phyloP scores from a whole-genome alignment of 1,140 invertebrate genomes.

The Helicoverpa armigera region DNA sequence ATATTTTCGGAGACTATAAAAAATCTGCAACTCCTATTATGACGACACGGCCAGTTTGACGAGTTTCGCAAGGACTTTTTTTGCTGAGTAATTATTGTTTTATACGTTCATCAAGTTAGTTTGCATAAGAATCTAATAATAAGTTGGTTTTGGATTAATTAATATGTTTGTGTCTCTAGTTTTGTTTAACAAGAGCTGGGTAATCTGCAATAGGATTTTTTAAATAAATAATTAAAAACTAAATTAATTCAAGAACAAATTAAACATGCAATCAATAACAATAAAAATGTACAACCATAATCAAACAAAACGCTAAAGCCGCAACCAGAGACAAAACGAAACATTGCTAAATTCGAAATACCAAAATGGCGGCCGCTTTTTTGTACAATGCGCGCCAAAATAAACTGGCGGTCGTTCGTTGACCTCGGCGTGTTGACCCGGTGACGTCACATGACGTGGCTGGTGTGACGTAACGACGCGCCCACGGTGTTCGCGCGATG shows the following conservation, averaged over 20 bases:
- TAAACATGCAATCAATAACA: constrained; percentile 23
- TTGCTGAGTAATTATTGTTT: constrained; percentile 49
- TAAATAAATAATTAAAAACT: neutral
- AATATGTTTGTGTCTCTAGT: constrained; percentile 31
- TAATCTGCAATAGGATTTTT: neutral
- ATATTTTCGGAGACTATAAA: constrained; percentile 72
- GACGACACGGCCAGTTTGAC: constrained; percentile 62
- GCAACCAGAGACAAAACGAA: constrained; percentile 1
- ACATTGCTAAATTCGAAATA: constrained; percentile 58
- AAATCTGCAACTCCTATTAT: constrained; percentile 69
- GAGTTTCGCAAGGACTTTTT: constrained; percentile 59
- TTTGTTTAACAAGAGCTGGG: constrained; percentile 14
- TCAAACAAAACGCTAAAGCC: constrained; percentile 48
- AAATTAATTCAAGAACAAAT: neutral
- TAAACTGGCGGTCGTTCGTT: constrained; percentile 83
- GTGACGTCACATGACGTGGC: constrained; percentile 78
- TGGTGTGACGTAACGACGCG: constrained; percentile 68
- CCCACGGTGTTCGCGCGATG: constrained; percentile 59
- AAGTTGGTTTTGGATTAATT: constrained; percentile 16
- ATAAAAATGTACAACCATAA: constrained; percentile 30
- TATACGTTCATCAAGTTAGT: constrained; percentile 42
- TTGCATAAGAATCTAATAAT: constrained; percentile 46
- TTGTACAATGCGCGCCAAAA: constrained; percentile 77
- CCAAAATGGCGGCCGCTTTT: constrained; percentile 73
- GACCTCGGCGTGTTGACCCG: constrained; percentile 70